Conservation (phyloP, 2,888 invertebrate genomes). For the Cyclophora punctaria region DNA sequence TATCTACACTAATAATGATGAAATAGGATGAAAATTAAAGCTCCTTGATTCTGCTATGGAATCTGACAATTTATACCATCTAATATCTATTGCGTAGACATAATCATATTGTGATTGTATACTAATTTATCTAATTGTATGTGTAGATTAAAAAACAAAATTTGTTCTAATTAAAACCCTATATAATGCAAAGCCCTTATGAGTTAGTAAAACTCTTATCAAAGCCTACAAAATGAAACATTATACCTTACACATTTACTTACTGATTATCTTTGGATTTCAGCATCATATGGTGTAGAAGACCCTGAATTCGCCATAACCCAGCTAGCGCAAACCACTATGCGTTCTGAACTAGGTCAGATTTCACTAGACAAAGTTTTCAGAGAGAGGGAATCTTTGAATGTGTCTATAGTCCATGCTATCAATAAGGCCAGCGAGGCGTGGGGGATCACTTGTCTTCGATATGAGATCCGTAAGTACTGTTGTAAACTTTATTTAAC, state of each 20-base stretch:
- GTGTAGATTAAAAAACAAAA: no score
- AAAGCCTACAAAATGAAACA: no score
- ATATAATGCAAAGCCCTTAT: no score
- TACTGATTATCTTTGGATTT: constrained; percentile 16
- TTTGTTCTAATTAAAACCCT: no score
- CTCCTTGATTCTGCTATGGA: no score
- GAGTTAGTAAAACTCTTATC: no score
- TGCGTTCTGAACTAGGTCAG: constrained; percentile 99
- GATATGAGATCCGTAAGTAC: constrained; percentile 77
- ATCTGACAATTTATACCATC: no score
- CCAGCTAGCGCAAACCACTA: constrained; percentile 98
- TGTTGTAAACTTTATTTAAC: not conserved
- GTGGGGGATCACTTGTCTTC: constrained; percentile 97
- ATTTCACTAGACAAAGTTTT: constrained; percentile 98
- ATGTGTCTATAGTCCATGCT: constrained; percentile 94
- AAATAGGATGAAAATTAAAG: no score
- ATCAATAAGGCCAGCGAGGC: constrained; percentile 98
- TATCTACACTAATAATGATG: no score
- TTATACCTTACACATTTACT: not conserved
- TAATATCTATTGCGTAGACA: no score
- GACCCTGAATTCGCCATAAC: constrained; percentile 99
- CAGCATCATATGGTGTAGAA: constrained; percentile 97
- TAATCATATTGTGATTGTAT: no score
- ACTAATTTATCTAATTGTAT: no score
- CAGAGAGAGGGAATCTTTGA: constrained; percentile 95